Conservation (phyloP, 2,113 vertebrate genomes). For the Naja naja region DNA sequence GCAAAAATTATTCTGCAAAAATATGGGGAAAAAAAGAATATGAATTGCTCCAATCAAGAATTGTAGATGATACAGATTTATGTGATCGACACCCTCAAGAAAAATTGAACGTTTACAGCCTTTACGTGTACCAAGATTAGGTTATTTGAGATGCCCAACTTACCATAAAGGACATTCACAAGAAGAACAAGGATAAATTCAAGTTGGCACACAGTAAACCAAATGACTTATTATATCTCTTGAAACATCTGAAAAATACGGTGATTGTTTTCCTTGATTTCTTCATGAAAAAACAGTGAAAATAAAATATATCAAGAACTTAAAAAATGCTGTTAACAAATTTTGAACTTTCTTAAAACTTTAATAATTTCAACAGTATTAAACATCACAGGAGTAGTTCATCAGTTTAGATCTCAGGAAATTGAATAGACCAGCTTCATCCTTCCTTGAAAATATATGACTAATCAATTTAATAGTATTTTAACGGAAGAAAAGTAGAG, state of each 20-base stretch:
- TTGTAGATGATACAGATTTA: neutral
- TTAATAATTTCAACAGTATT: conserved; percentile 55
- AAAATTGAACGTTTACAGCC: conserved; percentile 23
- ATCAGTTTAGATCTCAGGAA: neutral
- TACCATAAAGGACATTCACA: conserved; percentile 7
- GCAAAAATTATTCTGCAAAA: neutral
- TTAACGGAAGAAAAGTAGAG: conserved; percentile 3
- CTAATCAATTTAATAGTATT: neutral
- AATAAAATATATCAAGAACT: conserved; percentile 10
- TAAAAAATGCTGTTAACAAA: neutral
- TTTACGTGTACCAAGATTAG: neutral
- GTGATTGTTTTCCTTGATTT: neutral
- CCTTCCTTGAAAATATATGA: neutral
- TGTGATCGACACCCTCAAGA: conserved; percentile 12
- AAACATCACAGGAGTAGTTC: neutral
- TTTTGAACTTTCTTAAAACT: conserved; percentile 37
- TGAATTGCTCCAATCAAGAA: conserved; percentile 3
- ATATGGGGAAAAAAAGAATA: neutral
- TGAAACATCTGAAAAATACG: neutral
- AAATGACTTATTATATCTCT: neutral
- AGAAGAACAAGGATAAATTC: conserved; percentile 35
- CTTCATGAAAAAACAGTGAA: neutral
- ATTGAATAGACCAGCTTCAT: neutral
- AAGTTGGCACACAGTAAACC: fast-evolving
- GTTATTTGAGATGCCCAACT: neutral